Evolutionary conservation across 2,888 invertebrate species (phyloP).

Genomic region (Osmoderma eremita): DNA sequence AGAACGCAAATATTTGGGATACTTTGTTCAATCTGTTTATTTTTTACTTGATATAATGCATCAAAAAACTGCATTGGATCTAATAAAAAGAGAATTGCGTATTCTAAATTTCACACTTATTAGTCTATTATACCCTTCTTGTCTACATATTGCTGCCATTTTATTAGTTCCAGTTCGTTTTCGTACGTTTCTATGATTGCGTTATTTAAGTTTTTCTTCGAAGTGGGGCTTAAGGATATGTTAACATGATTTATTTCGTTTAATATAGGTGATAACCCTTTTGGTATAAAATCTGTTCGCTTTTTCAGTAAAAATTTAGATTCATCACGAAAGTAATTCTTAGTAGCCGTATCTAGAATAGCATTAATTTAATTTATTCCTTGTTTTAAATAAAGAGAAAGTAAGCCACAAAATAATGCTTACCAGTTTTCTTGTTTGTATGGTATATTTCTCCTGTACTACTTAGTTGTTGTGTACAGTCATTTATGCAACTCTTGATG

Average conservation of each 20-base stretch:
- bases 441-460: neutral
- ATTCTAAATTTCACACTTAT: neutral
- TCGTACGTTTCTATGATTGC: conserved; percentile 57
- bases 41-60: conserved; percentile 56
- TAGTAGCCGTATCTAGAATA: too few relatives aligned
- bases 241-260: conserved; percentile 56
- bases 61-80: conserved; percentile 59
- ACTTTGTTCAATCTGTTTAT: conserved; percentile 52
- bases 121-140: conserved; percentile 50
- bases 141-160: conserved; percentile 59
- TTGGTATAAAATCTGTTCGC: conserved; percentile 68
- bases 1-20: conserved; percentile 50
- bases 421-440: conserved; percentile 3
- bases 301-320: conserved; percentile 61
- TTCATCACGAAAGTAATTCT: conserved; percentile 31
- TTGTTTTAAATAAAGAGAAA: too few relatives aligned
- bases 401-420: too few relatives aligned
- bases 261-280: conserved; percentile 71
- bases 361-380: neutral
- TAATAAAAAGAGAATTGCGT: conserved; percentile 47
- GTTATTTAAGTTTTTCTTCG: conserved; percentile 56
- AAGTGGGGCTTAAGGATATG: conserved; percentile 55
- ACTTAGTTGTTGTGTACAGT: too few relatives aligned
- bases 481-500: too few relatives aligned
- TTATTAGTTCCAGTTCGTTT: conserved; percentile 57